Evolutionary conservation across 2,888 invertebrate species (phyloP).

Genomic region (Tachina lurida): DNA sequence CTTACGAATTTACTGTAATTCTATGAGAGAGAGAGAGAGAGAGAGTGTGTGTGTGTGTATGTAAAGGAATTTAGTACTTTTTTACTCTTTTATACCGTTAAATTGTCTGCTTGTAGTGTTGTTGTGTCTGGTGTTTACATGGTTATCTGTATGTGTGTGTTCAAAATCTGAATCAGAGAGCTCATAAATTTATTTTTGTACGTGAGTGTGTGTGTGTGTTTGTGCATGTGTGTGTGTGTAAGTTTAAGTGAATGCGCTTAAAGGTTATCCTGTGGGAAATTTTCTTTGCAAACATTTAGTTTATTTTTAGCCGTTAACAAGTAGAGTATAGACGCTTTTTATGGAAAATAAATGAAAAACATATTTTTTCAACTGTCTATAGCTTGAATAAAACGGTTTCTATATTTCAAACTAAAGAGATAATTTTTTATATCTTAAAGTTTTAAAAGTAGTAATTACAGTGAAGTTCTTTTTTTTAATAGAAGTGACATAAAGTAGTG

Average conservation of each 20-base stretch:
- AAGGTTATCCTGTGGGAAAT: constrained; percentile 69
- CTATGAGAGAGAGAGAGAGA: not conserved
- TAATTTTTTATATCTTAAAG: constrained; percentile 13
- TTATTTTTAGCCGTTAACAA: constrained; percentile 70
- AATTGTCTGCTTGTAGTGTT: constrained; percentile 12
- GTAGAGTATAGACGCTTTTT: constrained; percentile 69
- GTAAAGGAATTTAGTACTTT: constrained; percentile 8
- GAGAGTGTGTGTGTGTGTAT: not conserved
- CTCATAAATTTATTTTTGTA: not conserved
- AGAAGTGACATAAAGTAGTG: constrained; percentile 35
- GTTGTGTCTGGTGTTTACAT: not conserved
- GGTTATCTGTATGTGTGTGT: not conserved
- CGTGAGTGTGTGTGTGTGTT: constrained; percentile 1
- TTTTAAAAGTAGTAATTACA: constrained; percentile 15
- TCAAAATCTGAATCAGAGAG: constrained; percentile 1
- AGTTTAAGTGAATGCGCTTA: constrained; percentile 5
- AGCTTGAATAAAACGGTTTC: constrained; percentile 57
- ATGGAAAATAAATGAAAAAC: constrained; percentile 13
- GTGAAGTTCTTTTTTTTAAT: not conserved
- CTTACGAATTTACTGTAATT: not conserved
- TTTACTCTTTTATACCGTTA: constrained; percentile 33
- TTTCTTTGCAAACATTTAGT: constrained; percentile 66
- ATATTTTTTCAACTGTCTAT: constrained; percentile 35
- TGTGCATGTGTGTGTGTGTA: constrained; percentile 10
- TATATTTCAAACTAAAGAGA: constrained; percentile 27